Evolutionary conservation across 2,797 vertebrate species (phyloP).

Genomic region (Sciurus carolinensis): DNA sequence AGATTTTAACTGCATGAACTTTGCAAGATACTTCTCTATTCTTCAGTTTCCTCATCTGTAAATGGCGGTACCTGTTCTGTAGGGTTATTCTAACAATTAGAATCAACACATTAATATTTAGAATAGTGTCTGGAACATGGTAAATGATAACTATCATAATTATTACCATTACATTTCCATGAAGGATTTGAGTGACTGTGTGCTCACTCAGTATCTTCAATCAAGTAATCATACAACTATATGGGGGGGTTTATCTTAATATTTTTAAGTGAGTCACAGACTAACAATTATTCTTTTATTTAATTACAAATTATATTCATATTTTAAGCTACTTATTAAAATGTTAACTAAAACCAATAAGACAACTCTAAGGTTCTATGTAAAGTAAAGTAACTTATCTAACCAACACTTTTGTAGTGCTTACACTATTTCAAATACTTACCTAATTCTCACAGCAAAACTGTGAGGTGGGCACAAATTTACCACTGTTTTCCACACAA

Average conservation of each 20-base stretch:
- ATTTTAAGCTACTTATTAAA: neutral
- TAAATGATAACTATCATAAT: neutral
- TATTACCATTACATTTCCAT: neutral
- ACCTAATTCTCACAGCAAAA: neutral
- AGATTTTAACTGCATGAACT: neutral
- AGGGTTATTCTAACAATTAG: neutral
- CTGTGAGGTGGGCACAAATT: neutral
- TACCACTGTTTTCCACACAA: neutral
- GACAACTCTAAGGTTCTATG: neutral
- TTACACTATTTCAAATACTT: neutral
- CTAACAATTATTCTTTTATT: conserved; percentile 28
- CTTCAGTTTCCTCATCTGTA: neutral
- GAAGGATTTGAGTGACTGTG: neutral
- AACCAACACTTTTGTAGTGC: neutral
- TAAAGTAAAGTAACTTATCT: neutral
- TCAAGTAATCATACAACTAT: neutral
- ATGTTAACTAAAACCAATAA: neutral
- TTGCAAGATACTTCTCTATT: neutral
- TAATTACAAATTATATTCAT: neutral
- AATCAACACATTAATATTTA: conserved; percentile 27
- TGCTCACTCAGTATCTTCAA: neutral
- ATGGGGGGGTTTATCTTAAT: neutral
- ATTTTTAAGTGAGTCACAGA: neutral
- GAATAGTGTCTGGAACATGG: neutral
- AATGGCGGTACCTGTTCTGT: neutral